These are phyloP conservation scores for Notiomystis cincta DNA, from an alignment of 2,113 vertebrate species.

Conservation along the genomic window DNA sequence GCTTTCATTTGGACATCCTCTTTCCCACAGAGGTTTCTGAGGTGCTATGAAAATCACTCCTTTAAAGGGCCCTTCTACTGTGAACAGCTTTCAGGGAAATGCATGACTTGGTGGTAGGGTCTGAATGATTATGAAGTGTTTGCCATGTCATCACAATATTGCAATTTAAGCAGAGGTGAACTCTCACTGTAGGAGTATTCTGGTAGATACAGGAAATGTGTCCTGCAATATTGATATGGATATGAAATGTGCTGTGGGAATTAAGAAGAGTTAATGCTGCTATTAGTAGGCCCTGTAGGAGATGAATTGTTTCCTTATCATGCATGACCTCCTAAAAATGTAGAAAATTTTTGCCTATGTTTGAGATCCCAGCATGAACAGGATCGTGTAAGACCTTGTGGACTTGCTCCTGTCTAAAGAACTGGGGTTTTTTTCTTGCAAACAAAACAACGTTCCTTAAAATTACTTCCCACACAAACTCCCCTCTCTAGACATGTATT, in stretches of 20 bases:
- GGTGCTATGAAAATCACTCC: background rate
- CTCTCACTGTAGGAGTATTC: background rate
- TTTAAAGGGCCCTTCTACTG: background rate
- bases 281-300: background rate
- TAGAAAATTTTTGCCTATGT: conserved; percentile 7
- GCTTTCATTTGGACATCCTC: background rate
- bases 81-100: background rate
- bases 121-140: background rate
- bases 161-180: background rate
- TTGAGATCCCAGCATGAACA: conserved; percentile 33
- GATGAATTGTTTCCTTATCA: conserved; percentile 9
- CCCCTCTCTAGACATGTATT: background rate
- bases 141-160: background rate
- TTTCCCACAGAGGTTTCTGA: background rate
- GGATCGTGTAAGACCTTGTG: background rate
- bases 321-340: conserved; percentile 24
- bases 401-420: background rate
- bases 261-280: background rate
- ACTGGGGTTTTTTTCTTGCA: background rate
- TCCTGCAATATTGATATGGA: background rate
- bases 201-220: background rate
- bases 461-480: background rate
- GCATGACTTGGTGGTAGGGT: background rate
- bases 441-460: background rate
- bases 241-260: background rate